Evolutionary conservation across 2,888 invertebrate species (phyloP).

Genomic region (Zaprionus bogoriensis): DNA sequence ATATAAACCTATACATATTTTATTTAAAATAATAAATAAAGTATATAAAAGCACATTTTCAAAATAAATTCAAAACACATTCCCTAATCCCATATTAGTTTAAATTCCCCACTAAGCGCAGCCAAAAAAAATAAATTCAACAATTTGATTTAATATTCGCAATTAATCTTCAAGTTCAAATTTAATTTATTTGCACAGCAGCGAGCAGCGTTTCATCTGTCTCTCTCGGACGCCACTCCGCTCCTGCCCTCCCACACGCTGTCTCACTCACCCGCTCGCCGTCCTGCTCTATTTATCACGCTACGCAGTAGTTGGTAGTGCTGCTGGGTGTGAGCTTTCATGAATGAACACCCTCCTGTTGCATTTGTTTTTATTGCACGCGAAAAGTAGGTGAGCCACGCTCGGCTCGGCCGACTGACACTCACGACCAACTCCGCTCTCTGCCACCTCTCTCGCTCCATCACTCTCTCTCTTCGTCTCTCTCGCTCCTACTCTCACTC

Average conservation of each 20-base stretch:
- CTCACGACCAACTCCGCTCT: not conserved
- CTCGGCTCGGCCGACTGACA: not conserved
- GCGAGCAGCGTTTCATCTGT: not conserved
- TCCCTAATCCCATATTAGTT: too few relatives aligned
- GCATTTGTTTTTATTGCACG: constrained; percentile 74
- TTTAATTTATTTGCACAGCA: constrained; percentile 8
- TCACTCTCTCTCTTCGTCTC: not conserved
- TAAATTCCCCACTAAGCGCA: not conserved
- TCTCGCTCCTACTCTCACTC: constrained; percentile 1
- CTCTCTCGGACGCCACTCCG: too few relatives aligned
- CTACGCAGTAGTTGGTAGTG: constrained; percentile 12
- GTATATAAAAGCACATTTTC: not conserved
- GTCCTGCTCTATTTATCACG: constrained; percentile 3
- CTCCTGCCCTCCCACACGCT: not conserved
- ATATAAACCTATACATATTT: too few relatives aligned
- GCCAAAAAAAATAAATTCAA: not conserved
- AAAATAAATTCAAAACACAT: not conserved
- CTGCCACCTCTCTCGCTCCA: not conserved
- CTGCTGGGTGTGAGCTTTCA: constrained; percentile 53
- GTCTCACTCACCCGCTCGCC: not conserved
- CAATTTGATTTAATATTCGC: not conserved
- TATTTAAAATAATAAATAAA: not conserved
- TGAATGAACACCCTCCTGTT: constrained; percentile 78
- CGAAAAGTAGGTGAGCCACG: constrained; percentile 32
- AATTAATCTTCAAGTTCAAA: constrained; percentile 12